Base-by-base conservation (phyloP, 2,797 vertebrate genomes). In the Pseudopleuronectes americanus region DNA sequence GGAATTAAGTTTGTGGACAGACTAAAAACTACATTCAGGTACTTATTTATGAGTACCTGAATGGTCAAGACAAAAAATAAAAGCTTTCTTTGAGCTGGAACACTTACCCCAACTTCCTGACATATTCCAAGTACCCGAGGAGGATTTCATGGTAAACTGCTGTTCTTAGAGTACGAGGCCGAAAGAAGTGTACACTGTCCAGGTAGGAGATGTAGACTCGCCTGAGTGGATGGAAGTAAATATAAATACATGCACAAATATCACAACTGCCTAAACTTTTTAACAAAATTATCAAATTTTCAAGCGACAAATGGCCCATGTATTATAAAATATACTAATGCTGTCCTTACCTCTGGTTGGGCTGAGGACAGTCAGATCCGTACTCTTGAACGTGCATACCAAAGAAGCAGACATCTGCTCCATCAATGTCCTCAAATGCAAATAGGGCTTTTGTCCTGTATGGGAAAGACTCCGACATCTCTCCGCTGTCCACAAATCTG, bases 351-450 rank as follows among this genome's bases (percentile, higher is more conserved):
- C 98, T 97, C 93, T 99, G 97, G 92, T 99, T 99, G 80, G 98
- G 98, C 2, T 96, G 97, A 66, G 98, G 97, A 73, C 97, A 99
- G 88, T 99, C 98, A 0, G 98, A 99, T 69, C 98, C 97, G 2
- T 99, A 99, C 84, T 99, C 98, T 74, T 99, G 98, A 57, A 99
- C 98, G 0, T 99, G 98, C 98, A 99, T 99, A 57, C 98, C 98
- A 63, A 99, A 99, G 90, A 99, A 99, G 85, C 98, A 99, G 64
- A 99, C 92, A 28, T 99, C 98, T 6, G 95, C 96, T 16, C 98
- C 98, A 21, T 97, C 97, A 4, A 99, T 96, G 77, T 99, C 97
- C 83, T 99, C 97, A 73, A 99, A 99, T 4, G 98, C 97, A 94
- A 99, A 99, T 66, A 99, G 96, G 8, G 97, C 98, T 94, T 99